phyloP scores from a whole-genome alignment of 1,140 invertebrate genomes.

The Sitobion miscanthi region DNA sequence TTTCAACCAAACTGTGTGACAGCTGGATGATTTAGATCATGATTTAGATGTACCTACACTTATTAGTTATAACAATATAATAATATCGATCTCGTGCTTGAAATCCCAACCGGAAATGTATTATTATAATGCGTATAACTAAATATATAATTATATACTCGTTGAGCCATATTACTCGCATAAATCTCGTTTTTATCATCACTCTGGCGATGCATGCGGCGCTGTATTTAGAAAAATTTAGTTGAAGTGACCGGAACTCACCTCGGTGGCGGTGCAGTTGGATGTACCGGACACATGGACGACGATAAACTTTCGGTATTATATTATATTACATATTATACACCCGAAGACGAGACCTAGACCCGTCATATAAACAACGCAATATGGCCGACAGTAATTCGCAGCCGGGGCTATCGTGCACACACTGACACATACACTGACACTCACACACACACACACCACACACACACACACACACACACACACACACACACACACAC shows the following conservation, averaged over 20 bases:
- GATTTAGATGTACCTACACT: background rate
- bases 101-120: background rate
- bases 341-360: background rate
- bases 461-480: too few species aligned
- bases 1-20: background rate
- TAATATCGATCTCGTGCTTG: background rate
- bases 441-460: background rate
- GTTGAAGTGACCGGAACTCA: background rate
- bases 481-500: background rate
- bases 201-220: background rate
- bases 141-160: background rate
- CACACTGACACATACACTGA: too few species aligned
- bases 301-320: conserved; percentile 22
- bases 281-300: background rate
- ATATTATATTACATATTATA: background rate
- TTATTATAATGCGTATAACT: background rate
- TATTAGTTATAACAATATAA: background rate
- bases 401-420: background rate
- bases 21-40: too few species aligned
- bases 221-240: background rate
- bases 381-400: conserved; percentile 1
- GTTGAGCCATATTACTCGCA: background rate
- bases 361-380: conserved; percentile 23
- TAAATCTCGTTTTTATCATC: background rate
- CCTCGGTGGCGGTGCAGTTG: background rate